Evolutionary conservation across 2,797 vertebrate genomes (phyloP).

Genomic region (Enteromius treurensis): DNA sequence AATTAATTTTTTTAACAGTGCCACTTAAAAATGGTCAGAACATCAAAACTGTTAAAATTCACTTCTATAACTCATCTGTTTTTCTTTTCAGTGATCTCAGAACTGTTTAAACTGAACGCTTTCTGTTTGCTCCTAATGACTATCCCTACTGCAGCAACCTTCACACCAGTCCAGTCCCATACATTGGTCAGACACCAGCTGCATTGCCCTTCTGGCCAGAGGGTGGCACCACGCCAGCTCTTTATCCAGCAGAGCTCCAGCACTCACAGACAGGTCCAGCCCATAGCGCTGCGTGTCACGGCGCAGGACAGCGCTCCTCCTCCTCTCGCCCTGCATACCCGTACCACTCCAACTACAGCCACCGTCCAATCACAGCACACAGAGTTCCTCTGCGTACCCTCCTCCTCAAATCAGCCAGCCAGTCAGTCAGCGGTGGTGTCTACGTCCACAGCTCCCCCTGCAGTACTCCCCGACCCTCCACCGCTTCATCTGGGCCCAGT

Average conservation of each 20-base stretch:
- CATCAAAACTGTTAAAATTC: neutral
- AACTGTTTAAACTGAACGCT: neutral
- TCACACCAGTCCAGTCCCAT: conserved; percentile 85
- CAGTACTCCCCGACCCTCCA: conserved; percentile 83
- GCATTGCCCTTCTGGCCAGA: conserved; percentile 78
- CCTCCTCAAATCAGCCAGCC: conserved; percentile 69
- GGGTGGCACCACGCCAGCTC: conserved; percentile 87
- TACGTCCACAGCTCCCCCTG: conserved; percentile 76
- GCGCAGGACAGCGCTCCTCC: conserved; percentile 74
- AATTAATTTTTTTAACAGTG: neutral
- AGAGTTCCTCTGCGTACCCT: conserved; percentile 48
- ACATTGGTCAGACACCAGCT: conserved; percentile 86
- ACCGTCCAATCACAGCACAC: conserved; percentile 62
- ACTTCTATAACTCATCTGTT: neutral
- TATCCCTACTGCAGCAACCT: conserved; percentile 75
- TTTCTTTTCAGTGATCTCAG: neutral
- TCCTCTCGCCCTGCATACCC: conserved; percentile 80
- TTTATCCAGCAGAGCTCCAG: conserved; percentile 78
- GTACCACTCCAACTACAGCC: conserved; percentile 53
- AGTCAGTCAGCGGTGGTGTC: conserved; percentile 78
- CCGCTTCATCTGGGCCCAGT: conserved; percentile 76
- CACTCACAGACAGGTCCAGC: conserved; percentile 87
- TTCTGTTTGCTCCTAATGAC: neutral
- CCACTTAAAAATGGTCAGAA: neutral
- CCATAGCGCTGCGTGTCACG: conserved; percentile 83